Base-by-base conservation (phyloP, 1,140 invertebrate genomes). In the Leptinotarsa defecta region DNA sequence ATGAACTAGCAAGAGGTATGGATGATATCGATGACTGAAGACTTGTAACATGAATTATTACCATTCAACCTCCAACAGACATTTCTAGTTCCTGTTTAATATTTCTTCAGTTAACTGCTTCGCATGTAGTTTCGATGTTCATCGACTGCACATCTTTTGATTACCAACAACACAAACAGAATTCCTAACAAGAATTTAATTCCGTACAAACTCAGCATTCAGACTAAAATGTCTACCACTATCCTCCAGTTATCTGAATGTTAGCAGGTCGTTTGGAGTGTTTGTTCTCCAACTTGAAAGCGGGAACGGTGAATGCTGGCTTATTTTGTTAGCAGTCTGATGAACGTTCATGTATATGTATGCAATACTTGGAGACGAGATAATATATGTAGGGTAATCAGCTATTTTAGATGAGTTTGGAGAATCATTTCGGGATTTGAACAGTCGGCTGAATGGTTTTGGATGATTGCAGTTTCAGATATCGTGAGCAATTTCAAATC, bases 111-210 rank as follows among this genome's bases (percentile, higher is more conserved):
- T 19, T 57, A 57, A 17, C 52, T 57, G 52, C 52, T 17, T 19
- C 17, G 6, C 52, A 57, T 19, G n/a, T 57, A 57, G 17, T 57
- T 57, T 57, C 34, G 34, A 57, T 57, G 52, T 57, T 57, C n/a
- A 57, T 57, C 52, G 17, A 57, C 1, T 57, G 52, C 52, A 57
- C 15, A 57, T 17, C 52, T 57, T 19, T 57, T 19, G 52, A 57
- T 57, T 57, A 57, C 52, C 52, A 19, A 57, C 52, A 57, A 57
- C 52, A 57, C 52, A 57, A 57, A 57, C 52, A 57, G 52, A 57
- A 57, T 57, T 57, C 17, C 52, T 57, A 57, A 57, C 52, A n/a
- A 57, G 52, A 57, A 57, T 57, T 57, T 57, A 57, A 57, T 57
- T 57, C n/a, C 52, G 17, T 57, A 4, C 52, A 57, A 57, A 57